A percentile compares a stretch with the other conserved stretches of the same genome.
Conservation (phyloP, 2,113 vertebrate species). For the Anguilla japonica region DNA sequence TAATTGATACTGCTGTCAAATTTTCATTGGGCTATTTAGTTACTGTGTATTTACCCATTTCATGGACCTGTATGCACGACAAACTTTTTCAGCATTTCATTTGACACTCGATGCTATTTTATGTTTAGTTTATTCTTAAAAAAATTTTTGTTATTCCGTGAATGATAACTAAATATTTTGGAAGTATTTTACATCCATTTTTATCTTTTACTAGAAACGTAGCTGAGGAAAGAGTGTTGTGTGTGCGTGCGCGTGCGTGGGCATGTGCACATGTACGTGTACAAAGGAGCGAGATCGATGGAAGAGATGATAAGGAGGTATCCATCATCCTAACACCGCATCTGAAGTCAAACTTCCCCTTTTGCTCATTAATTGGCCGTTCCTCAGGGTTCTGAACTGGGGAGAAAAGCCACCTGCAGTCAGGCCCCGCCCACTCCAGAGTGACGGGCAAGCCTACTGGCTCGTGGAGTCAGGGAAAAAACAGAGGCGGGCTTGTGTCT, state of each 20-base stretch:
- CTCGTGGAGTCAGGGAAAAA: not conserved
- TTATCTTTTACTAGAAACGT: not conserved
- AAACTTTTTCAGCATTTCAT: not conserved
- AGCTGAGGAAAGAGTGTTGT: too few relatives aligned
- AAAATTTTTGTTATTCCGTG: too few relatives aligned
- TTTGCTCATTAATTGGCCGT: conserved; percentile 64
- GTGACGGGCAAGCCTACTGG: not conserved
- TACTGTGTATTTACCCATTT: not conserved
- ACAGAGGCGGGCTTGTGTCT: not conserved
- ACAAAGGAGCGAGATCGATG: not conserved
- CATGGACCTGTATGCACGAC: not conserved
- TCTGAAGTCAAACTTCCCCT: conserved; percentile 38
- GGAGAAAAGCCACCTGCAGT: conserved; percentile 72
- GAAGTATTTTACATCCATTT: not conserved
- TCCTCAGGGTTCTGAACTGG: conserved; percentile 68
- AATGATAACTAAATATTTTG: too few relatives aligned
- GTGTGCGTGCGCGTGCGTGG: not conserved
- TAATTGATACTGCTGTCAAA: not conserved
- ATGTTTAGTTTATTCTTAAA: too few relatives aligned
- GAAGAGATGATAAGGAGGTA: conserved; percentile 4
- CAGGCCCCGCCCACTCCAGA: conserved; percentile 18
- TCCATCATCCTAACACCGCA: conserved; percentile 2
- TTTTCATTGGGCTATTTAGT: not conserved
- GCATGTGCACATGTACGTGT: not conserved
- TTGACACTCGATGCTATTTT: not conserved